phyloP scores from a whole-genome alignment of 2,888 invertebrate genomes.

The Netelia fuscicornis region DNA sequence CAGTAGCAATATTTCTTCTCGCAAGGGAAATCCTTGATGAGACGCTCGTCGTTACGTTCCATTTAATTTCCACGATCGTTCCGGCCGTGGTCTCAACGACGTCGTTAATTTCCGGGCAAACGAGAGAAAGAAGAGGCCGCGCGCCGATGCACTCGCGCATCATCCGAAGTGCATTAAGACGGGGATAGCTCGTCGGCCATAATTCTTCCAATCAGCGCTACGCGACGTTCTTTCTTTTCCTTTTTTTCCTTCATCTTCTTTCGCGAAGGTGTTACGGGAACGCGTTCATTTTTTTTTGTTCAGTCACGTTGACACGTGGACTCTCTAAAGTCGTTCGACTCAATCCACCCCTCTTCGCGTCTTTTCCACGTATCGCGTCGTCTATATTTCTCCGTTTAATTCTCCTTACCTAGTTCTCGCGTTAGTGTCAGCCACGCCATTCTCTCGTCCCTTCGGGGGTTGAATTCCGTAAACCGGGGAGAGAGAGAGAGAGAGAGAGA shows the following conservation, averaged over 20 bases:
- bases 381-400: conserved; percentile 39
- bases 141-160: not conserved
- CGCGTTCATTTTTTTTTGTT: not conserved
- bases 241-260: not conserved
- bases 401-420: conserved; percentile 16
- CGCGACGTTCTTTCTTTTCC: not conserved
- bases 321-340: conserved; percentile 9
- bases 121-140: conserved; percentile 27
- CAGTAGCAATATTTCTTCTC: conserved; percentile 45
- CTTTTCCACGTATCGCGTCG: not conserved
- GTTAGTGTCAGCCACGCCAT: conserved; percentile 50
- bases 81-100: conserved; percentile 43
- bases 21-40: conserved; percentile 35
- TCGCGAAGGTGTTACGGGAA: not conserved
- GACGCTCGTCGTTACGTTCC: conserved; percentile 30
- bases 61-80: conserved; percentile 60
- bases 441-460: conserved; percentile 36
- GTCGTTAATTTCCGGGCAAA: conserved; percentile 54
- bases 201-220: conserved; percentile 14
- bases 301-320: not conserved
- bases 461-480: conserved; percentile 58
- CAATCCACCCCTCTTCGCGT: not conserved
- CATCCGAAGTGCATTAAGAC: conserved; percentile 36
- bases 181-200: not conserved
- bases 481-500: conserved; percentile 39